Conservation (phyloP, 2,888 invertebrate genomes). For the Protula sp. region DNA sequence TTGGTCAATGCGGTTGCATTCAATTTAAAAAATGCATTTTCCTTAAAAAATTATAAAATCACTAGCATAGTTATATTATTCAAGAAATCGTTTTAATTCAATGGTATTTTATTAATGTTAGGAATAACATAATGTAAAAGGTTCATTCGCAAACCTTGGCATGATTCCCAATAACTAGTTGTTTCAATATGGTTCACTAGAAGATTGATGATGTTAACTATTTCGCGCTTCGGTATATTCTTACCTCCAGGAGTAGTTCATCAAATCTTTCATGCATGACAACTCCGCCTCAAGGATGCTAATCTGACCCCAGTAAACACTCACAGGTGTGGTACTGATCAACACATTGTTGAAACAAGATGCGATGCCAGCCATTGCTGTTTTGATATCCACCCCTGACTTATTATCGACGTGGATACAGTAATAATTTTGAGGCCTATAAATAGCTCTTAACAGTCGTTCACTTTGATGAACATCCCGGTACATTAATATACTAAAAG, state of each 20-base stretch:
- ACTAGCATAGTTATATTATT: too few relatives aligned
- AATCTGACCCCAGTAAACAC: constrained; percentile 5
- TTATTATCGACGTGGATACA: constrained; percentile 22
- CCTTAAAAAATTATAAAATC: too few relatives aligned
- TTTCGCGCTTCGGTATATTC: too few relatives aligned
- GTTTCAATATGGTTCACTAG: too few relatives aligned
- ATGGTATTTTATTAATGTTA: too few relatives aligned
- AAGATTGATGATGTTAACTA: too few relatives aligned
- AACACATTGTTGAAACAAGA: constrained; percentile 17
- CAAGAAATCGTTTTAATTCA: too few relatives aligned
- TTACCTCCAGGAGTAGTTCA: constrained; percentile 5
- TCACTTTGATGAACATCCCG: constrained; percentile 17
- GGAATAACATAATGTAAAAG: too few relatives aligned
- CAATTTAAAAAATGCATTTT: too few relatives aligned
- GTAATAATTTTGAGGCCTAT: constrained; percentile 23
- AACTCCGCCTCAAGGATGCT: constrained; percentile 12
- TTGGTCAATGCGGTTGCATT: too few relatives aligned
- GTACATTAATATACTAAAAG: constrained; percentile 19
- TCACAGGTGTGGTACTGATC: constrained; percentile 7
- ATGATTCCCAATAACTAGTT: too few relatives aligned
- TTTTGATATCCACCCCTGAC: background rate
- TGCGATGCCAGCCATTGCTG: constrained; percentile 5
- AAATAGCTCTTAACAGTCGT: constrained; percentile 18
- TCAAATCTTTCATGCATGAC: constrained; percentile 9
- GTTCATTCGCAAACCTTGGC: too few relatives aligned